Evolutionary conservation across 2,888 invertebrate species (phyloP).

Genomic region (Apoderus coryli): DNA sequence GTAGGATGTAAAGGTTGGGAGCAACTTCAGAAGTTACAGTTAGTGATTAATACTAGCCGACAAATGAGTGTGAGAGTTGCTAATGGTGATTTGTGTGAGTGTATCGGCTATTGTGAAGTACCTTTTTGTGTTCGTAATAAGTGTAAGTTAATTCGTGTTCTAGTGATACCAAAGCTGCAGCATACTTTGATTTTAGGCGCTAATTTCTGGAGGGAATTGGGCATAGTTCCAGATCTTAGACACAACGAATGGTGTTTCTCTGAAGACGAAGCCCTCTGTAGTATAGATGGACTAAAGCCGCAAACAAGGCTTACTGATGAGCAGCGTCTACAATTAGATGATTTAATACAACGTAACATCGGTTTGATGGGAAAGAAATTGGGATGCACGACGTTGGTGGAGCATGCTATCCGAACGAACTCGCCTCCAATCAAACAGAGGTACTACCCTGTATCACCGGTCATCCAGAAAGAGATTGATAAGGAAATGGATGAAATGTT

Average conservation of each 20-base stretch:
- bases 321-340: neutral
- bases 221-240: slow-evolving; percentile 4
- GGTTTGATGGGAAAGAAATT: slow-evolving; percentile 7
- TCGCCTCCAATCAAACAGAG: too few species aligned
- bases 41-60: too few species aligned
- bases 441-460: too few species aligned
- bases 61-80: slow-evolving; percentile 2
- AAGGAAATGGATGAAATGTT: too few species aligned
- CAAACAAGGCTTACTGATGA: neutral
- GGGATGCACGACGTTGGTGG: slow-evolving; percentile 5
- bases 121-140: slow-evolving; percentile 4
- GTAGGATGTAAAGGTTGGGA: too few species aligned
- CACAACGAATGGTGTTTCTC: neutral
- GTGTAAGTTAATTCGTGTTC: slow-evolving; percentile 3
- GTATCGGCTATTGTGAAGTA: slow-evolving; percentile 6
- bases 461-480: too few species aligned
- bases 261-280: neutral
- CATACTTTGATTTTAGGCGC: slow-evolving; percentile 5
- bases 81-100: slow-evolving; percentile 7
- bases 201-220: slow-evolving; percentile 6
- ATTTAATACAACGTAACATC: slow-evolving; percentile 4
- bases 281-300: neutral
- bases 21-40: too few species aligned
- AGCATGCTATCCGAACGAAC: slow-evolving; percentile 1
- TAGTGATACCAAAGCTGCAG: neutral